Conservation (phyloP, 2,888 invertebrate species). For the Xanthorhoe spadicearia region DNA sequence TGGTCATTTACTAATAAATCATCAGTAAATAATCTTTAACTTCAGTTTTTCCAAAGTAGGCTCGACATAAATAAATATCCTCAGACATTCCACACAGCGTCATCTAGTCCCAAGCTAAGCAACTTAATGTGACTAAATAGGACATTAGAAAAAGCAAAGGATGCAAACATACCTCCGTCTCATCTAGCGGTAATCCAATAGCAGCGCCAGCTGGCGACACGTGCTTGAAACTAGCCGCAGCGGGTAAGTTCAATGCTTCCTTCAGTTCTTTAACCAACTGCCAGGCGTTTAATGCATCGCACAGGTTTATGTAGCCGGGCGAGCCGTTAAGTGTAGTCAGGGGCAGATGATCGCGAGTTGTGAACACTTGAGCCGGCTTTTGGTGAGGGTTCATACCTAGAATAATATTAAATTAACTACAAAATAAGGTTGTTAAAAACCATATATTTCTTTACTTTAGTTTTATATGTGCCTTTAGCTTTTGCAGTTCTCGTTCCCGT, state of each 20-base stretch:
- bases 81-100: too few species aligned
- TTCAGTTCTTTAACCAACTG: slow-evolving; percentile 96
- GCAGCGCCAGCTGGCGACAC: slow-evolving; percentile 99
- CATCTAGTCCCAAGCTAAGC: too few species aligned
- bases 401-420: too few species aligned
- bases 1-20: too few species aligned
- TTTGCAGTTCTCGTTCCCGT: too few species aligned
- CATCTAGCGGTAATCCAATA: slow-evolving; percentile 91
- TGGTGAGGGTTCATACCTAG: slow-evolving; percentile 98
- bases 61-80: too few species aligned
- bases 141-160: neutral
- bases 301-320: slow-evolving; percentile 98
- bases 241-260: slow-evolving; percentile 91
- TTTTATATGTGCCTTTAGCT: too few species aligned
- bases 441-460: neutral
- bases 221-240: slow-evolving; percentile 98
- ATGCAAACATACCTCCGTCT: slow-evolving; percentile 38
- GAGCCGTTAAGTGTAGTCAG: slow-evolving; percentile 96
- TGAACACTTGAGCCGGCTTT: slow-evolving; percentile 96
- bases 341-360: slow-evolving; percentile 91
- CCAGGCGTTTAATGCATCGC: slow-evolving; percentile 99
- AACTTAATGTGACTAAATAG: too few species aligned
- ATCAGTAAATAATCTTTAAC: too few species aligned
- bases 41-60: too few species aligned
- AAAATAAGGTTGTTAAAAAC: too few species aligned